Percentiles rank a stretch among this genome's conserved stretches.
phyloP scores from a whole-genome alignment of 1,140 invertebrate species.

The Camponotus floridanus region DNA sequence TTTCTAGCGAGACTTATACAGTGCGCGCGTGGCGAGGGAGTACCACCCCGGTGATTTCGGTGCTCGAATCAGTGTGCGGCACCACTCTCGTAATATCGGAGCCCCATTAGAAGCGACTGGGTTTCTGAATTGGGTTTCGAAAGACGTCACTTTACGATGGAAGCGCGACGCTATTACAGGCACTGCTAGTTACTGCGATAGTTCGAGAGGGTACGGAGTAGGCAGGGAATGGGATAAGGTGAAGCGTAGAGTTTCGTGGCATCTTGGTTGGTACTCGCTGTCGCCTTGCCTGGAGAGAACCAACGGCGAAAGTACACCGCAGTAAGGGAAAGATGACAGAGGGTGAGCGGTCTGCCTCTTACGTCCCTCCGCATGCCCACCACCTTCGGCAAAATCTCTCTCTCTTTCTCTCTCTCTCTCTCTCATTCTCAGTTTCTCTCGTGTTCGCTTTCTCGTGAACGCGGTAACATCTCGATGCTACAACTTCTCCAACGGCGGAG shows the following conservation, averaged over 20 bases:
- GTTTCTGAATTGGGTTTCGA: constrained; percentile 78
- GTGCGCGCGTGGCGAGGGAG: constrained; percentile 39
- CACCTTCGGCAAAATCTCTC: constrained; percentile 24
- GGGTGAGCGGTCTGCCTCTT: constrained; percentile 40
- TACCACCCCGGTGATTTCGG: constrained; percentile 38
- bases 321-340: constrained; percentile 74
- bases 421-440: constrained; percentile 55
- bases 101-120: constrained; percentile 76
- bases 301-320: constrained; percentile 61
- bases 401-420: constrained; percentile 16
- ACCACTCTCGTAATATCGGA: constrained; percentile 73
- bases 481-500: constrained; percentile 78
- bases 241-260: constrained; percentile 78
- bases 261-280: constrained; percentile 73
- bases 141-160: constrained; percentile 81
- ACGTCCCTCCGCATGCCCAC: background rate
- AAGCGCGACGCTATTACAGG: constrained; percentile 80
- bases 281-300: constrained; percentile 68
- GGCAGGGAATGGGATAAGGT: constrained; percentile 65
- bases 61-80: constrained; percentile 72
- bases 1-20: constrained; percentile 56
- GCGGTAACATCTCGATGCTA: constrained; percentile 78
- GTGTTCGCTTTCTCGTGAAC: constrained; percentile 66
- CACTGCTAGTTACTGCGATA: constrained; percentile 81
- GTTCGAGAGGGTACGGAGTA: constrained; percentile 68